Evolutionary conservation across 2,113 vertebrate species (phyloP).

Genomic region (Orientallactaga bullata): DNA sequence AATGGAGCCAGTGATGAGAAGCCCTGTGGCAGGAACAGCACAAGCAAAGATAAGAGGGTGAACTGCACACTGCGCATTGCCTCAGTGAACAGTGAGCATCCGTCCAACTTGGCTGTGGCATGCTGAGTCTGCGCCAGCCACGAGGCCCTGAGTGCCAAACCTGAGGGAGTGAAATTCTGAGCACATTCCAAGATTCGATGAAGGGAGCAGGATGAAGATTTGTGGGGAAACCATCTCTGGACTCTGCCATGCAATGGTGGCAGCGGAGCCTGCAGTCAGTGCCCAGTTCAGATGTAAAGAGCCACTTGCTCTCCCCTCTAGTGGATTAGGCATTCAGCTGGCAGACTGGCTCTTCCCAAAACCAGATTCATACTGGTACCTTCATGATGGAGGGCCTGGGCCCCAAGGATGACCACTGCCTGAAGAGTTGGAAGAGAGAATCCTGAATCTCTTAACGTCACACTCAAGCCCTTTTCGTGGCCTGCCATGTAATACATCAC

Average conservation of each 20-base stretch:
- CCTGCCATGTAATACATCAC: not conserved
- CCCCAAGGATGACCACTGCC: not conserved
- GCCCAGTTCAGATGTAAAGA: rapidly evolving
- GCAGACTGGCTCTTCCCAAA: not conserved
- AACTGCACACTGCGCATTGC: not conserved
- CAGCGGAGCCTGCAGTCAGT: not conserved
- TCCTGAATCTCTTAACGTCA: not conserved
- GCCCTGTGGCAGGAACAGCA: not conserved
- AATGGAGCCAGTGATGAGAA: not conserved
- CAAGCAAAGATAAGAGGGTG: not conserved
- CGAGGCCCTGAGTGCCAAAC: not conserved
- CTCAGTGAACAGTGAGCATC: not conserved
- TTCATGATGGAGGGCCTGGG: not conserved
- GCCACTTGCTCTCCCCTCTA: not conserved
- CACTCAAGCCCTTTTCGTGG: not conserved
- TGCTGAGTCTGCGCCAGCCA: not conserved
- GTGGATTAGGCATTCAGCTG: not conserved
- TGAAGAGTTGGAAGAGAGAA: not conserved
- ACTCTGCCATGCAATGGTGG: not conserved
- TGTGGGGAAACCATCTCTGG: not conserved
- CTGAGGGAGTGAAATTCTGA: constrained; percentile 23
- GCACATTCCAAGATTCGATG: not conserved
- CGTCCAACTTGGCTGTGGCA: not conserved
- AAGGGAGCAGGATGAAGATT: not conserved
- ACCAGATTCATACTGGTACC: not conserved